Conservation (phyloP, 2,888 invertebrate genomes). For the Drosophila hamatofila region DNA sequence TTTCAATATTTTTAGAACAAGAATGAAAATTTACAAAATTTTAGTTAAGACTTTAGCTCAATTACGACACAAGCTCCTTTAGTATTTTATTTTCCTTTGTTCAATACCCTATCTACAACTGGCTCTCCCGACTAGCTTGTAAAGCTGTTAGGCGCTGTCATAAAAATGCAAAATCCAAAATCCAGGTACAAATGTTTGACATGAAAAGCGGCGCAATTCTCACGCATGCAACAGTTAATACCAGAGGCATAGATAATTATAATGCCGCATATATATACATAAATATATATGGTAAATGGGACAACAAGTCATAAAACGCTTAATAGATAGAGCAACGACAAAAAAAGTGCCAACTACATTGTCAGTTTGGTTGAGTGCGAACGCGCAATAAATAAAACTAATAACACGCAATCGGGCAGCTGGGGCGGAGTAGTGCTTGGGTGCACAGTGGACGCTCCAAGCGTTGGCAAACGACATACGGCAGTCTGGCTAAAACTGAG, state of each 20-base stretch:
- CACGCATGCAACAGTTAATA: slow-evolving; percentile 33
- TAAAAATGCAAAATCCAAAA: slow-evolving; percentile 30
- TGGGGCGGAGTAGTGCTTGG: background rate
- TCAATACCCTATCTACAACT: slow-evolving; percentile 2
- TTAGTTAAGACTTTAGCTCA: background rate
- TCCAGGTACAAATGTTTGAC: slow-evolving; percentile 14
- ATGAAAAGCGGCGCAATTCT: slow-evolving; percentile 6
- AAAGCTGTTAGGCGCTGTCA: slow-evolving; percentile 15
- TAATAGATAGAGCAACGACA: slow-evolving; percentile 48
- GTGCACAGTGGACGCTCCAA: background rate
- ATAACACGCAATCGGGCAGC: slow-evolving; percentile 40
- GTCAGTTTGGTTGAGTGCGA: slow-evolving; percentile 8
- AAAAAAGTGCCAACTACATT: slow-evolving; percentile 26
- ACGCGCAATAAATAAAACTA: slow-evolving; percentile 68
- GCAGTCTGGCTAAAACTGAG: slow-evolving; percentile 22
- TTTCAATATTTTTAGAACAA: too few relatives aligned
- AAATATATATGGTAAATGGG: background rate
- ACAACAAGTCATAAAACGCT: slow-evolving; percentile 58
- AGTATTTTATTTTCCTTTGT: background rate
- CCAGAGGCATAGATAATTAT: slow-evolving; percentile 58
- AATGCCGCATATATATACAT: slow-evolving; percentile 27
- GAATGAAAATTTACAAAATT: too few relatives aligned
- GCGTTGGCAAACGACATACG: slow-evolving; percentile 35
- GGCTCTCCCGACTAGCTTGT: background rate
- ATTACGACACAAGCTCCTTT: background rate